Evolutionary conservation across 2,797 vertebrate species (phyloP).

Genomic region (Arrhamphus sclerolepis): DNA sequence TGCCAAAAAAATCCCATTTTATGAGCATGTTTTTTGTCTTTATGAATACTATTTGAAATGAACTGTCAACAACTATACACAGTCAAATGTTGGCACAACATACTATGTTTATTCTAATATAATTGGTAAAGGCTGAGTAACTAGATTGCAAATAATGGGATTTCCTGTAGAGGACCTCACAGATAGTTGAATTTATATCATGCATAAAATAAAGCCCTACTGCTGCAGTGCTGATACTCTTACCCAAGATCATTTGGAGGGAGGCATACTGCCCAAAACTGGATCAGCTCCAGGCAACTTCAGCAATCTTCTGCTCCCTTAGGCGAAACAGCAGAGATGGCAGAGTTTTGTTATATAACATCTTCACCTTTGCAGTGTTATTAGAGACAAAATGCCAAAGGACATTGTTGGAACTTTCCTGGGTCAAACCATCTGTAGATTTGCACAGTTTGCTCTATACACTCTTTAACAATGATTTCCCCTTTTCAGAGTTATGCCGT

Average conservation of each 20-base stretch:
- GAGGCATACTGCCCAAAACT: slow-evolving; percentile 42
- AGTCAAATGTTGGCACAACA: no score
- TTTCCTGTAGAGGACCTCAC: slow-evolving; percentile 33
- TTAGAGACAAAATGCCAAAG: slow-evolving; percentile 55
- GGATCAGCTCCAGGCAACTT: slow-evolving; percentile 62
- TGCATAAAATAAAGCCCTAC: slow-evolving; percentile 12
- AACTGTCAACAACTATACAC: no score
- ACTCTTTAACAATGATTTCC: slow-evolving; percentile 12
- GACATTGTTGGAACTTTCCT: slow-evolving; percentile 48
- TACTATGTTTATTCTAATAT: neutral
- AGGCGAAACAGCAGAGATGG: slow-evolving; percentile 51
- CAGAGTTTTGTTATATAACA: slow-evolving; percentile 48
- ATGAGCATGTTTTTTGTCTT: slow-evolving; percentile 15
- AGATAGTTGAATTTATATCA: slow-evolving; percentile 21
- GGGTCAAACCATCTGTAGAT: slow-evolving; percentile 60
- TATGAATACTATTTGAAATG: neutral
- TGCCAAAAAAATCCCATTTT: neutral
- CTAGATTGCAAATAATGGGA: slow-evolving; percentile 20
- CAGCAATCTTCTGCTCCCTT: slow-evolving; percentile 52
- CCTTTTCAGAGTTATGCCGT: neutral
- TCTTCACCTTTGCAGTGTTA: slow-evolving; percentile 63
- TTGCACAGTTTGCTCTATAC: no score
- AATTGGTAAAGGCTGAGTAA: slow-evolving; percentile 1
- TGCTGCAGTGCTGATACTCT: slow-evolving; percentile 25
- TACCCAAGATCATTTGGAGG: slow-evolving; percentile 19